Evolutionary conservation across 2,888 invertebrate genomes (phyloP), one percentile per base, ranked within the genome.

Genomic region (Zele albiditarsus): DNA sequence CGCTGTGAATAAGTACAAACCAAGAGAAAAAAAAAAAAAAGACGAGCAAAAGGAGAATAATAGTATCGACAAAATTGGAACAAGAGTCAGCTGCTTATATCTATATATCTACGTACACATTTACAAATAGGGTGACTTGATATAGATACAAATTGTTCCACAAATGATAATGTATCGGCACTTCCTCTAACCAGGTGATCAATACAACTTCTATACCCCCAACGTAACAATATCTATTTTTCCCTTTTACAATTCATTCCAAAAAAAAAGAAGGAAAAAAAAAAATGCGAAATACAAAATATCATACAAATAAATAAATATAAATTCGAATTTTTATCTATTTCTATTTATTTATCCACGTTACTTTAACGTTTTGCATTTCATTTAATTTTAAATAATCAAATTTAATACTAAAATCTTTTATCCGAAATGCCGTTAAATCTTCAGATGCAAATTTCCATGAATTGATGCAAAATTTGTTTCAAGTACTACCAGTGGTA

Each of bases 71-170:
- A 20, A 60, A 71, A 71, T 71, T 71, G 70, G 70, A 71, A 60
- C 60, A 46, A 62, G 68, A 57, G 46, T 38, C 62, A 62, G 70
- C 25, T 60, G 25, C n/a, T 12, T 62, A 62, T 62, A 33, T 63
- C 0, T 62, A 16, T 23, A 58, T 53, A 53, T 14, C n/a, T 23
- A 12, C n/a, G 5, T 53, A 53, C 23, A 60, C 25, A 60, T 58
- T 23, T 14, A 25, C 28, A 27, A 3, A 14, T 27, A 72, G 72
- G 66, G 72, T 66, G 33, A 65, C 72, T 72, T 65, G 57, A 66
- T 72, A 72, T 72, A 58, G 72, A 72, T 72, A 72, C 66, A 72
- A 72, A 72, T 72, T 72, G 66, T 63, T 31, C 42, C 62, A 49
- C 49, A 53, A 63, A 71, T 71, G 71, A 71, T 71, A 71, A 71